Evolutionary conservation across 2,888 invertebrate genomes (phyloP).

Genomic region (Agrotis puta): DNA sequence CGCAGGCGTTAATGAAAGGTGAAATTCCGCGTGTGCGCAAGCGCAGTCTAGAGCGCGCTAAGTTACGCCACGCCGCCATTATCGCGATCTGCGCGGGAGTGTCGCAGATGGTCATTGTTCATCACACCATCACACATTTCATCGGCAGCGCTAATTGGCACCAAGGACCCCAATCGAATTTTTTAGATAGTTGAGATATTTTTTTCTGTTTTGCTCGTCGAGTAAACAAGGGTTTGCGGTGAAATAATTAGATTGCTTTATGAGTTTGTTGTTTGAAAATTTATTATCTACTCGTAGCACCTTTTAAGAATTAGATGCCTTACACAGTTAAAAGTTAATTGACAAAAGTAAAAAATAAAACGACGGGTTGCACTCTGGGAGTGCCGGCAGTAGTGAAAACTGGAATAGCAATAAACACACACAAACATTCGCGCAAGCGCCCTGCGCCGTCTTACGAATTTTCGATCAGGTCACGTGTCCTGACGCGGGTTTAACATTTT

Average conservation of each 20-base stretch:
- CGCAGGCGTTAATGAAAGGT: slow-evolving; percentile 60
- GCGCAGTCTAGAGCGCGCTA: slow-evolving; percentile 56
- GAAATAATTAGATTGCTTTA: slow-evolving; percentile 45
- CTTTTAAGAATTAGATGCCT: not conserved
- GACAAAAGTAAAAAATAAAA: no score
- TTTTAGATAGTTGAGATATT: slow-evolving; percentile 60
- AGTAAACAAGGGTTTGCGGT: slow-evolving; percentile 44
- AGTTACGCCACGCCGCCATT: slow-evolving; percentile 68
- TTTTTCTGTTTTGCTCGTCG: slow-evolving; percentile 44
- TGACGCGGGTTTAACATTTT: no score
- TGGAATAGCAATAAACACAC: no score
- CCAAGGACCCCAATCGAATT: slow-evolving; percentile 63
- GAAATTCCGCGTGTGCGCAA: slow-evolving; percentile 48
- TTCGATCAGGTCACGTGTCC: no score
- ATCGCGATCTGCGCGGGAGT: slow-evolving; percentile 68
- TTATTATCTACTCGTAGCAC: not conserved
- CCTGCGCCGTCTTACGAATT: no score
- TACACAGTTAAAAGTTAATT: not conserved
- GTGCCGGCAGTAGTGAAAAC: no score
- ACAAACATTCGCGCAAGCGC: no score
- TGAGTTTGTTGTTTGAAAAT: slow-evolving; percentile 12
- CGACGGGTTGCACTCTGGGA: no score
- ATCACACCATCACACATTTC: slow-evolving; percentile 74
- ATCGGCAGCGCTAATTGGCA: slow-evolving; percentile 80
- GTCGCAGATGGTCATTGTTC: slow-evolving; percentile 72